Conservation (phyloP, 2,113 vertebrate species). For the Ornithorhynchus anatinus region DNA sequence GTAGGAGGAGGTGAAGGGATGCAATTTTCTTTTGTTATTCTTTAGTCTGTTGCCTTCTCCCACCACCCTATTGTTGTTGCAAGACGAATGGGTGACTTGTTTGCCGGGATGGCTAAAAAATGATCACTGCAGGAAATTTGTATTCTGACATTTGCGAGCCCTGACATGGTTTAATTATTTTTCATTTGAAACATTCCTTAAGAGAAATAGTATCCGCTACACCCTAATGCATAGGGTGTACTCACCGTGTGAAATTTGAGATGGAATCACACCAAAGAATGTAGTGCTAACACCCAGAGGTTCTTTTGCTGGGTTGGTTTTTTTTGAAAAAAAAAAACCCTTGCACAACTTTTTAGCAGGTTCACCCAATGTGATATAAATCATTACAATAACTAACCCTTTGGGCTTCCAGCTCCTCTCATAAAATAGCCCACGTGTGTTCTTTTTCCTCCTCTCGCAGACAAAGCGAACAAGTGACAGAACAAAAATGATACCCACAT, state of each 20-base stretch:
- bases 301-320: background rate
- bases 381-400: background rate
- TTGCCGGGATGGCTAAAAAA: slow-evolving; percentile 14
- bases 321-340: background rate
- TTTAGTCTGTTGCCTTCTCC: background rate
- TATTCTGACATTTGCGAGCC: slow-evolving; percentile 39
- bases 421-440: background rate
- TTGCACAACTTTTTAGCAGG: background rate
- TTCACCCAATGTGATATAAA: background rate
- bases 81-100: slow-evolving; percentile 8
- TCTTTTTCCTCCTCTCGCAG: background rate
- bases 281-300: background rate
- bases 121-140: slow-evolving; percentile 7
- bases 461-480: slow-evolving; percentile 14
- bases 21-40: background rate
- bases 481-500: background rate
- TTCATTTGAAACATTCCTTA: slow-evolving; percentile 25
- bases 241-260: background rate
- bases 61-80: background rate
- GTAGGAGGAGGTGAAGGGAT: background rate
- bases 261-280: background rate
- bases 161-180: slow-evolving; percentile 45
- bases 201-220: background rate
- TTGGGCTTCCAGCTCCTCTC: background rate
- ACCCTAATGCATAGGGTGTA: background rate